Evolutionary conservation across 2,888 invertebrate species (phyloP).

Genomic region (Drosophila neutralis): DNA sequence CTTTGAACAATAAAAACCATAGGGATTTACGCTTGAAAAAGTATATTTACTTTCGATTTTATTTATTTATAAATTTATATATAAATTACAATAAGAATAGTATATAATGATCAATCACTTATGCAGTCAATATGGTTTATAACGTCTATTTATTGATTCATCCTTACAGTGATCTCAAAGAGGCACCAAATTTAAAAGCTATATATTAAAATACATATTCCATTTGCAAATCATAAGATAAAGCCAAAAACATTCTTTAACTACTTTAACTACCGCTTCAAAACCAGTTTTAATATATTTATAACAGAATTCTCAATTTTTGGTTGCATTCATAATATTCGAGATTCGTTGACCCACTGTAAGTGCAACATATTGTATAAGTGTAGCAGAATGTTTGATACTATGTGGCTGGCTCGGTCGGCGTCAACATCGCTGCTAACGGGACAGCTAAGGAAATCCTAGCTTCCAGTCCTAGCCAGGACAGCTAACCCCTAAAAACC

Average conservation of each 20-base stretch:
- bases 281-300: neutral
- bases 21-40: neutral
- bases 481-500: slow-evolving; percentile 33
- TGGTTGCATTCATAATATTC: neutral
- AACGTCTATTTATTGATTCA: neutral
- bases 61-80: neutral
- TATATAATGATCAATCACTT: neutral
- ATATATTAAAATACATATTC: neutral
- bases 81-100: neutral
- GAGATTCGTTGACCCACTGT: slow-evolving; percentile 49
- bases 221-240: neutral
- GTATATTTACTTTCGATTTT: neutral
- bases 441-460: slow-evolving; percentile 21
- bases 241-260: neutral
- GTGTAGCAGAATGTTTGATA: slow-evolving; percentile 79
- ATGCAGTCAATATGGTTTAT: neutral
- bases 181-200: neutral
- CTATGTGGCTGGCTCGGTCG: slow-evolving; percentile 62
- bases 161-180: neutral
- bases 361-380: slow-evolving; percentile 71
- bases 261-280: neutral
- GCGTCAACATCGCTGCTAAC: slow-evolving; percentile 38
- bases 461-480: slow-evolving; percentile 12
- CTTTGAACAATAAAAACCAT: neutral
- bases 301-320: neutral